Percentiles rank a stretch among this genome's conserved stretches.
phyloP scores from a whole-genome alignment of 2,888 invertebrate genomes.

The Sphaerophoria rueppellii region DNA sequence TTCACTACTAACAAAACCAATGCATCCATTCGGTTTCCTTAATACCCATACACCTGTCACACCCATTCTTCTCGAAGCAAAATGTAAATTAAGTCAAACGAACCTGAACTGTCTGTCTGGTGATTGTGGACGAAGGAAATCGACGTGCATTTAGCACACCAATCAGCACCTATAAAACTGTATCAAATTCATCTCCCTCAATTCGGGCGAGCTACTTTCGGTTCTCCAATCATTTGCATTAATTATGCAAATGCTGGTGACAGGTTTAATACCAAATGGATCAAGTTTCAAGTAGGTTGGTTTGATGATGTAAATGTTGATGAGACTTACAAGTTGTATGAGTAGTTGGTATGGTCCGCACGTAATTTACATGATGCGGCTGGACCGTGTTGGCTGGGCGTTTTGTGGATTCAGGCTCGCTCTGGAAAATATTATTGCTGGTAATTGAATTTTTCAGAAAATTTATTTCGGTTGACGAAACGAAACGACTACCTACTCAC shows the following conservation, averaged over 20 bases:
- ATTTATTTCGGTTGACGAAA: constrained; percentile 40
- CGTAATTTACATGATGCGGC: not conserved
- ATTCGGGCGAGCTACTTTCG: constrained; percentile 14
- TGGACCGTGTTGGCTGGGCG: not conserved
- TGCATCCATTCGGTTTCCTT: too few species aligned
- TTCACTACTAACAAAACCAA: too few species aligned
- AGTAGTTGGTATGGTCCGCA: not conserved
- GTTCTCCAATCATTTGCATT: constrained; percentile 58
- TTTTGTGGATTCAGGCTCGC: constrained; percentile 4
- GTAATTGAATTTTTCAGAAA: constrained; percentile 51
- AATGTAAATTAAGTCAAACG: constrained; percentile 60
- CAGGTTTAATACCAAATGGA: constrained; percentile 55
- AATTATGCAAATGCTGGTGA: constrained; percentile 68
- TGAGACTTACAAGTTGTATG: constrained; percentile 9
- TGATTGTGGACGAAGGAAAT: constrained; percentile 12
- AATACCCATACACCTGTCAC: too few species aligned
- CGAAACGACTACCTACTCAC: too few species aligned
- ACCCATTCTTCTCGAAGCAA: constrained; percentile 28
- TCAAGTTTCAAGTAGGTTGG: constrained; percentile 21
- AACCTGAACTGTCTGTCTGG: not conserved
- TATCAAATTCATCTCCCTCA: constrained; percentile 26
- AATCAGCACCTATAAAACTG: constrained; percentile 44
- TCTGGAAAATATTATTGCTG: constrained; percentile 15
- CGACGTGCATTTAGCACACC: constrained; percentile 48
- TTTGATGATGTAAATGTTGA: constrained; percentile 49